These are phyloP conservation scores for Mythimna ferrago DNA, from an alignment of 2,888 invertebrate species.

Conservation along the genomic window DNA sequence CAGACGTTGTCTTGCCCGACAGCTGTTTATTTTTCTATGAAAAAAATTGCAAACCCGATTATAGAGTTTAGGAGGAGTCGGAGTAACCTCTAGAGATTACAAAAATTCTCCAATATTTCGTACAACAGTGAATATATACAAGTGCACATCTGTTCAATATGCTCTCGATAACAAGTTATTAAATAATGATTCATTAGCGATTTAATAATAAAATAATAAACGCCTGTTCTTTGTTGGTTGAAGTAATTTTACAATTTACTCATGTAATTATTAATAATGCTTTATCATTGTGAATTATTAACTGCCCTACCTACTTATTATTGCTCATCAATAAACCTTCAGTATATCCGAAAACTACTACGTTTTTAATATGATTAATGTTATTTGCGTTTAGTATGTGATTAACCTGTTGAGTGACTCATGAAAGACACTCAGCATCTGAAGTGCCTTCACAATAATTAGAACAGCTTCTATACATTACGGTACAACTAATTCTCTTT, in stretches of 20 bases:
- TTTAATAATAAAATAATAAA: slow-evolving; percentile 19
- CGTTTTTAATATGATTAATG: background rate
- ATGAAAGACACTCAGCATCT: background rate
- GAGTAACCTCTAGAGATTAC: background rate
- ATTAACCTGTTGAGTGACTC: background rate
- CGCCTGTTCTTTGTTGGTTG: slow-evolving; percentile 21
- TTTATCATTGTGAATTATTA: slow-evolving; percentile 28
- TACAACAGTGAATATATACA: background rate
- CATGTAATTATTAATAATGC: slow-evolving; percentile 6
- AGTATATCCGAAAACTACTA: slow-evolving; percentile 5
- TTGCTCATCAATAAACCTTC: slow-evolving; percentile 10
- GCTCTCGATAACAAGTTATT: slow-evolving; percentile 23
- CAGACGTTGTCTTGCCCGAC: no score
- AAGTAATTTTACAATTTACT: slow-evolving; percentile 19
- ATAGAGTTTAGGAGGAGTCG: no score
- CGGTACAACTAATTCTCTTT: no score
- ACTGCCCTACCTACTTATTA: background rate
- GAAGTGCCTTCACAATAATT: background rate
- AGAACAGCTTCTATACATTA: background rate
- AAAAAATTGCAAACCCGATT: no score
- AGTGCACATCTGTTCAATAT: slow-evolving; percentile 7
- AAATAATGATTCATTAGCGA: slow-evolving; percentile 24
- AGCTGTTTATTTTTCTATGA: no score
- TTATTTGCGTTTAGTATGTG: background rate
- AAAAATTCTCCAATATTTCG: background rate